Percentiles rank a stretch among this genome's conserved stretches.
These are phyloP conservation scores for Aurelia sp. DNA, from an alignment of 30 jellyfish, hydroid and myxozoan genomes.

Conservation along the genomic window DNA sequence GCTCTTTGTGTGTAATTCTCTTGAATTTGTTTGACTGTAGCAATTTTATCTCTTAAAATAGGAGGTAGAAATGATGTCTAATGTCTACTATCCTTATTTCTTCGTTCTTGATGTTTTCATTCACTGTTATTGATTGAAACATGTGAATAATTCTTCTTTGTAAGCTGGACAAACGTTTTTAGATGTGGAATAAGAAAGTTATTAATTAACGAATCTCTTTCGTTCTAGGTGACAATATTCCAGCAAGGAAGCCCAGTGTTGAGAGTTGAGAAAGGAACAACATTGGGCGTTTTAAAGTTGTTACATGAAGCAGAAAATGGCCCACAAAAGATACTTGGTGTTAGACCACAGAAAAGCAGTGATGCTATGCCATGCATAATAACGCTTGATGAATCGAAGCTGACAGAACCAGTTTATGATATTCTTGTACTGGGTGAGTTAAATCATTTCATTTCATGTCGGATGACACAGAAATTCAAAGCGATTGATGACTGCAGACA, in stretches of 20 bases:
- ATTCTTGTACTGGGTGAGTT: constrained; percentile 81
- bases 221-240: constrained; percentile 81
- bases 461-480: no score
- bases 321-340: constrained; percentile 90
- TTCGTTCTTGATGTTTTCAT: no score
- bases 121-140: no score
- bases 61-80: no score
- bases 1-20: no score
- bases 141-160: no score
- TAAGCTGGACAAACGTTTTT: no score
- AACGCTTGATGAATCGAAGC: constrained; percentile 88
- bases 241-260: constrained; percentile 80
- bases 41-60: no score
- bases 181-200: no score
- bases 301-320: constrained; percentile 90
- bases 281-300: constrained; percentile 86
- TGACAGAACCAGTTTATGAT: constrained; percentile 90
- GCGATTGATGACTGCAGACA: no score
- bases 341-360: constrained; percentile 69
- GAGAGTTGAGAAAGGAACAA: constrained; percentile 93
- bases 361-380: constrained; percentile 92
- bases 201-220: neutral
- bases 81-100: no score
- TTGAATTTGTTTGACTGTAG: no score
- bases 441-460: neutral